A percentile compares a stretch with the other conserved stretches of the same genome.
Evolutionary conservation across 2,113 vertebrate species (phyloP).

Genomic region (Chroicocephalus ridibundus): DNA sequence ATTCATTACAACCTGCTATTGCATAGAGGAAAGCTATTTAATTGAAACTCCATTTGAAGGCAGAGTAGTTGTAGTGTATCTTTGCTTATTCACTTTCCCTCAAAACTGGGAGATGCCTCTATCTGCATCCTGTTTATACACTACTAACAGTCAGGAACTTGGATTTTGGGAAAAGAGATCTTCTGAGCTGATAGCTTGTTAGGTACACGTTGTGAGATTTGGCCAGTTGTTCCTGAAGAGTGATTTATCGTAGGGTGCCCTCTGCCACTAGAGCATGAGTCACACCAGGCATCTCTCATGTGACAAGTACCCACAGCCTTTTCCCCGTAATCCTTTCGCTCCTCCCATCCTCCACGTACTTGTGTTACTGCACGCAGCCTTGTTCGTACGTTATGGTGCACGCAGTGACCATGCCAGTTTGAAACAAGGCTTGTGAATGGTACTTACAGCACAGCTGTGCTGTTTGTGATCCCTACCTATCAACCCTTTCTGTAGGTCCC

Average conservation of each 20-base stretch:
- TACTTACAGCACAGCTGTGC: background rate
- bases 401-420: rapidly evolving
- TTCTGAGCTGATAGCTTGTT: rapidly evolving
- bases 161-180: background rate
- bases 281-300: background rate
- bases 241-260: constrained; percentile 16
- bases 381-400: rapidly evolving
- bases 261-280: background rate
- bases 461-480: background rate
- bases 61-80: background rate
- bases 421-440: background rate
- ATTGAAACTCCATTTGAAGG: background rate
- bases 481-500: background rate
- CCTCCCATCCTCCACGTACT: background rate
- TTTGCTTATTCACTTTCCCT: background rate
- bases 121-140: background rate
- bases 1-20: background rate
- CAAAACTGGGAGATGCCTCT: background rate
- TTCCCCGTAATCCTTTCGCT: background rate
- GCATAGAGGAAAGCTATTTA: background rate
- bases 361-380: rapidly evolving
- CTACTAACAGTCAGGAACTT: background rate
- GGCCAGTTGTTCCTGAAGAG: constrained; percentile 12
- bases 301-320: background rate
- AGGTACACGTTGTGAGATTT: background rate